Base-by-base conservation (phyloP, 2,797 vertebrate genomes). In the Oryzias sinensis region DNA sequence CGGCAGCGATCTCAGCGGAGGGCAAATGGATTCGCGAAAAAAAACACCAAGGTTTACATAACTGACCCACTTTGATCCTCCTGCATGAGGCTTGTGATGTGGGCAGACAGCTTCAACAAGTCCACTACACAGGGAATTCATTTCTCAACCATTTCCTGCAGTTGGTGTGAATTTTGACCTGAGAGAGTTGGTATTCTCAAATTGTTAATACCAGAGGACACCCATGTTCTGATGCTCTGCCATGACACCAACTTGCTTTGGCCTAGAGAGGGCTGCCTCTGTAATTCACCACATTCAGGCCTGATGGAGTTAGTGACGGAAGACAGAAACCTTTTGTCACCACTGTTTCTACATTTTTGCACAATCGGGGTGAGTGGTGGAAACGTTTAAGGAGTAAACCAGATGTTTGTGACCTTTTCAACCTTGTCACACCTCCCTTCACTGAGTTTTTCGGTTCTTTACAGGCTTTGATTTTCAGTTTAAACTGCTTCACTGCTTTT, bases 301-400 rank as follows among this genome's bases (percentile, higher is more conserved):
- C 43, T 22, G 43, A 46, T 51, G 40, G 16, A 62, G 55, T 58
- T 37, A 37, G 33, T 52, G 56, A 76, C 51, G 18, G 49, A 49
- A 68, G 56, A 70, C 70, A 72, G 70, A 69, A 73, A 41, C 73
- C 72, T 61, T 65, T 76, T 80, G 76, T 81, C 60, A 22, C 59
- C 29, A 55, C 59, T 59, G 65, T 61, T 72, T 59, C 72, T 69
- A 67, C 66, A 55, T 63, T 29, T 49, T 49, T 81, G 74, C 74
- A 66, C 71, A 65, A 43, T 25, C 48, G 41, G 49, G 11, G 11
- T 55, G 60, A 72, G 53, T 13, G 37, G 44, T 51, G 57, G 68
- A 1, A 33, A 76, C 63, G 58, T 48, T 44, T 65, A 45, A 57
- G 61, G 69, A 61, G 51, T 8, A 33, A 37, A 49, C 63, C 82